These are phyloP conservation scores for Cylindroiulus punctatus DNA, from an alignment of 2,888 invertebrate species.

Conservation along the genomic window DNA sequence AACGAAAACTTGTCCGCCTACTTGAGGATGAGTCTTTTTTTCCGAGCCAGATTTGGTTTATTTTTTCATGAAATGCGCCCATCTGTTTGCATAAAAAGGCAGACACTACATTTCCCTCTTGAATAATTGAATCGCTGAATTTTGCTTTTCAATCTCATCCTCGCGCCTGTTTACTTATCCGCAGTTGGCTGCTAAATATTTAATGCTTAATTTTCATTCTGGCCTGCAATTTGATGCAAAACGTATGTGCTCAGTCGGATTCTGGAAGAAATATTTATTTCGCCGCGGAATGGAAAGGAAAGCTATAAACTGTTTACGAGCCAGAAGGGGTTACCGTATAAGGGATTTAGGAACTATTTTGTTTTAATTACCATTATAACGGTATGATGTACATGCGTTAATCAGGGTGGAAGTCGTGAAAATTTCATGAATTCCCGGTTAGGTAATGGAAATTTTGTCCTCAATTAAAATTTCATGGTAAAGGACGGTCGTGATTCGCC, in stretches of 20 bases:
- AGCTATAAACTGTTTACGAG: neutral
- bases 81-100: neutral
- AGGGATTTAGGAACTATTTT: no score
- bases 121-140: neutral
- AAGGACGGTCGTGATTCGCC: no score
- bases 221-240: neutral
- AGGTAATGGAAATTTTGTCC: no score
- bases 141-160: neutral
- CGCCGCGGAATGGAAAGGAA: neutral
- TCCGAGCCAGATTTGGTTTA: neutral
- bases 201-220: neutral
- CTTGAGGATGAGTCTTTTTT: neutral
- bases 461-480: no score
- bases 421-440: no score
- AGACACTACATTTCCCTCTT: neutral
- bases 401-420: no score
- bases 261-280: neutral
- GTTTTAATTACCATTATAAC: no score
- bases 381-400: no score
- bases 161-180: neutral
- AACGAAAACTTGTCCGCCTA: neutral
- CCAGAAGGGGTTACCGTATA: no score
- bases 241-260: neutral
- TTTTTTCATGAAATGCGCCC: neutral
- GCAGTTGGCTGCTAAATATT: neutral